Conservation (phyloP, 2,797 vertebrate species). For the Scyliorhinus canicula region DNA sequence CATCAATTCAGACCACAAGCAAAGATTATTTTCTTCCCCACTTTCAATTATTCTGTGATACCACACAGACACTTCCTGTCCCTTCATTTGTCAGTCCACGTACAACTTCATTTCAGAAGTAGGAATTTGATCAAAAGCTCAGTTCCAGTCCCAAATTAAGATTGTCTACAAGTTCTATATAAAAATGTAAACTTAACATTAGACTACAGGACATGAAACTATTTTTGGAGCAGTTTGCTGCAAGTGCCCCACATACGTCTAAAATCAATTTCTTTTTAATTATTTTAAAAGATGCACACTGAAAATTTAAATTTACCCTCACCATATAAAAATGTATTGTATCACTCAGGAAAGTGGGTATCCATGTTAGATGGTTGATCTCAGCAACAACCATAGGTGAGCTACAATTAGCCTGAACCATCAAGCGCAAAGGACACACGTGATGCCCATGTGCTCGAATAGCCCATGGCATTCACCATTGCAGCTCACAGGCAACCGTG, state of each 20-base stretch:
- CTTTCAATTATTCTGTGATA: background rate
- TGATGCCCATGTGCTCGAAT: background rate
- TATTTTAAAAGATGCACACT: background rate
- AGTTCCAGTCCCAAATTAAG: background rate
- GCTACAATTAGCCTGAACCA: background rate
- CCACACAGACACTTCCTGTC: background rate
- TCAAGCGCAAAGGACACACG: background rate
- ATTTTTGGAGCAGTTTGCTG: background rate
- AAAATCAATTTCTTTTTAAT: background rate
- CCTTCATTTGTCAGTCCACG: background rate
- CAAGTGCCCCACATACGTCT: background rate
- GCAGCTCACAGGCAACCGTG: background rate
- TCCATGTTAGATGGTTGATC: background rate
- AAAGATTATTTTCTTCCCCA: background rate
- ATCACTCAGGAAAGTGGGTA: background rate
- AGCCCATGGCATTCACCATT: background rate
- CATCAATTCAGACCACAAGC: background rate
- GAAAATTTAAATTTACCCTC: background rate
- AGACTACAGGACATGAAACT: background rate
- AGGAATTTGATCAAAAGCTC: background rate
- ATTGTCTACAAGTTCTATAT: background rate
- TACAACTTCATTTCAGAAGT: conserved; percentile 7
- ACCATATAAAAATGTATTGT: background rate
- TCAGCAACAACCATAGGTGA: background rate
- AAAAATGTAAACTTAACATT: background rate